Evolutionary conservation across 2,113 vertebrate genomes (phyloP).

Genomic region (Chaenogobius annularis): DNA sequence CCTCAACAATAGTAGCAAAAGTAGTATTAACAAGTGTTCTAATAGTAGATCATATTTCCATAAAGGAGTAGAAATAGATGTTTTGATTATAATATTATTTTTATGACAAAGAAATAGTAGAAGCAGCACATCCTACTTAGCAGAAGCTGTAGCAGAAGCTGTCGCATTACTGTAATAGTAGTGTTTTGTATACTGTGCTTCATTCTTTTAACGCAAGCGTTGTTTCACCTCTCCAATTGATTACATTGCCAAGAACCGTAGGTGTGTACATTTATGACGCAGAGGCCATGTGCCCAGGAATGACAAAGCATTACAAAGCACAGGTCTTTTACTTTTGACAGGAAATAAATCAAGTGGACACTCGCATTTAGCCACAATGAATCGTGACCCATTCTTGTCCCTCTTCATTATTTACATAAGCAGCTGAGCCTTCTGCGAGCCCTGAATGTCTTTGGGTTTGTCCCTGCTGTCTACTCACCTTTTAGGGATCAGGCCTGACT

Average conservation of each 20-base stretch:
- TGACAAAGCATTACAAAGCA: conserved; percentile 7
- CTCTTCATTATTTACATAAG: conserved; percentile 28
- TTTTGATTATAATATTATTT: too few relatives aligned
- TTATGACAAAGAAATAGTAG: too few relatives aligned
- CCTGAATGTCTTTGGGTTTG: conserved; percentile 7
- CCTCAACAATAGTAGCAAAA: not conserved
- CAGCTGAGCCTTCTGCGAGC: conserved; percentile 14
- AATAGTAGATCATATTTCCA: not conserved
- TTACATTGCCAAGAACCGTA: not conserved
- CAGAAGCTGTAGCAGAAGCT: too few relatives aligned
- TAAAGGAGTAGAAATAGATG: not conserved
- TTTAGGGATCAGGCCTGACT: conserved; percentile 10
- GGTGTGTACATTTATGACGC: not conserved
- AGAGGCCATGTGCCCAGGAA: not conserved
- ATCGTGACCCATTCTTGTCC: conserved; percentile 27
- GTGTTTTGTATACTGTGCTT: too few relatives aligned
- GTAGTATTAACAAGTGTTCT: not conserved
- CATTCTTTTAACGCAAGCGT: not conserved
- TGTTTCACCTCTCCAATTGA: not conserved
- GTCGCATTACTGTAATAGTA: too few relatives aligned
- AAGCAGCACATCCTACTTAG: too few relatives aligned
- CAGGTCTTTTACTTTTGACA: conserved; percentile 13
- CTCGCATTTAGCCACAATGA: conserved; percentile 35
- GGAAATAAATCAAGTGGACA: not conserved
- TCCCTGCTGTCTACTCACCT: conserved; percentile 12